These are phyloP conservation scores for Diadegma fenestrale DNA, from an alignment of 2,888 invertebrate genomes.

Conservation along the genomic window DNA sequence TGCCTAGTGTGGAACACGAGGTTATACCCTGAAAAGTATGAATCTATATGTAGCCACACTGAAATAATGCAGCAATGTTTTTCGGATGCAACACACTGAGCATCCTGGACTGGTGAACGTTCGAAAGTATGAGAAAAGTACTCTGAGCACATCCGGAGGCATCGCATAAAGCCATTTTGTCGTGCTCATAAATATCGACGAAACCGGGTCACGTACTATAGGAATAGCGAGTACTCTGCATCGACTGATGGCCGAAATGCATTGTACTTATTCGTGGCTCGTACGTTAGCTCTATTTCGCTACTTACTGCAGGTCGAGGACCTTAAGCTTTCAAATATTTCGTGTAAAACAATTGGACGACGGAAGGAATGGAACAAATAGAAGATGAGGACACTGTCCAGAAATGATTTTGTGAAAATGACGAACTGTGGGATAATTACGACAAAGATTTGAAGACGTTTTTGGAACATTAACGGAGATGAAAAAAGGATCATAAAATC, in stretches of 20 bases:
- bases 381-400: not conserved
- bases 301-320: not conserved
- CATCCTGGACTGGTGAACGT: conserved; percentile 19
- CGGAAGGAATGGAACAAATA: not conserved
- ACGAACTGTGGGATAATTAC: not conserved
- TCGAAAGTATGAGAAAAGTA: not conserved
- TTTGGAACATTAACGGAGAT: conserved; percentile 41
- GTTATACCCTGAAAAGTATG: conserved; percentile 29
- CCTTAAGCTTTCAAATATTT: conserved; percentile 4
- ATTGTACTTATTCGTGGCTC: conserved; percentile 33
- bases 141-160: conserved; percentile 9
- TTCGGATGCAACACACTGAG: conserved; percentile 36
- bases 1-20: conserved; percentile 57
- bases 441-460: not conserved
- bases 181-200: conserved; percentile 60
- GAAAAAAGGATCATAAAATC: conserved; percentile 45
- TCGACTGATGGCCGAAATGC: conserved; percentile 28
- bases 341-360: not conserved
- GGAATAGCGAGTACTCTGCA: conserved; percentile 21
- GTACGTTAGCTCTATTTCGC: conserved; percentile 10
- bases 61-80: conserved; percentile 6
- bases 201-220: conserved; percentile 33
- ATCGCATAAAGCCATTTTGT: conserved; percentile 52
- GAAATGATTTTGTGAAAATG: not conserved
- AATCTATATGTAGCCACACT: conserved; percentile 7